Conservation (phyloP, 2,888 invertebrate species). For the Ectropis crepuscularia region DNA sequence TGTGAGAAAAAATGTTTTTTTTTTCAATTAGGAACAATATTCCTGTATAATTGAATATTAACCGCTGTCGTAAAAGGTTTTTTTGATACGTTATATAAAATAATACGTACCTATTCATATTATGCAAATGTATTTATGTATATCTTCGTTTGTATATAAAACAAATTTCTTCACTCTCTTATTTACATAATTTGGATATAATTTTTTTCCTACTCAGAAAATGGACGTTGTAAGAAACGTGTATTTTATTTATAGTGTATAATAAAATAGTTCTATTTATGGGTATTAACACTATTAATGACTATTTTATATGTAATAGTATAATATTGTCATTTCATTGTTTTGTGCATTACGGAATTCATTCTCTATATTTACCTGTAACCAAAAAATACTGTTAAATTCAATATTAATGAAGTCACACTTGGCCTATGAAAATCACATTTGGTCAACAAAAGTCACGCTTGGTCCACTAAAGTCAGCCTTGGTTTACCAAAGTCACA, state of each 20-base stretch:
- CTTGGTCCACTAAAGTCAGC: too few relatives aligned
- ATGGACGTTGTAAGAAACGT: not conserved
- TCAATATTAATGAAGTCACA: not conserved
- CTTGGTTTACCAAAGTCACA: too few relatives aligned
- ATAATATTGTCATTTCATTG: conserved; percentile 29
- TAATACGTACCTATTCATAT: too few relatives aligned
- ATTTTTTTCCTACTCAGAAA: too few relatives aligned
- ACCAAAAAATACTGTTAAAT: conserved; percentile 3
- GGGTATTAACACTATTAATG: conserved; percentile 13
- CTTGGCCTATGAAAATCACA: too few relatives aligned
- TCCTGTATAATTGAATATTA: not conserved
- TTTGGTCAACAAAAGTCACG: too few relatives aligned
- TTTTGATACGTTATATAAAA: too few relatives aligned
- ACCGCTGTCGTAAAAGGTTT: not conserved
- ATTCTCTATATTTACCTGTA: conserved; percentile 13
- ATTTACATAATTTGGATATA: conserved; percentile 10
- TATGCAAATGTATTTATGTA: too few relatives aligned
- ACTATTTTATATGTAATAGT: conserved; percentile 13
- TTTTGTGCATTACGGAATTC: conserved; percentile 27
- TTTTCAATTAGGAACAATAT: too few relatives aligned
- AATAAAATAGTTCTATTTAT: conserved; percentile 9
- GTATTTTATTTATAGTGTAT: not conserved
- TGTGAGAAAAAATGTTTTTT: too few relatives aligned
- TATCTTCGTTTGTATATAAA: too few relatives aligned
- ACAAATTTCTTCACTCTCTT: too few relatives aligned